phyloP scores from a whole-genome alignment of 1,140 invertebrate species.

The Odontomachus brunneus region DNA sequence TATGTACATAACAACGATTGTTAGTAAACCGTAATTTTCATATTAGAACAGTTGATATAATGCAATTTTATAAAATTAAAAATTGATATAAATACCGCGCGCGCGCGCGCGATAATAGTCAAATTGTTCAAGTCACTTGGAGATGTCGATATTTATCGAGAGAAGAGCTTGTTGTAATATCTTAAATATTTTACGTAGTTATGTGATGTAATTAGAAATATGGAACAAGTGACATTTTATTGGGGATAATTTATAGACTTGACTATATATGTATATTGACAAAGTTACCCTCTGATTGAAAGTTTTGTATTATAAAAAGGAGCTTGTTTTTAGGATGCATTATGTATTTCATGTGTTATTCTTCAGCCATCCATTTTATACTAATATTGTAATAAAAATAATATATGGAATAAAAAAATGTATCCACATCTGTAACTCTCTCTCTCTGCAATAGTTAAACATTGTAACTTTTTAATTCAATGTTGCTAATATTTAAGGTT shows the following conservation, averaged over 20 bases:
- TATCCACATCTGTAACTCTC: slow-evolving; percentile 6
- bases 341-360: slow-evolving; percentile 17
- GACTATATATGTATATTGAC: slow-evolving; percentile 4
- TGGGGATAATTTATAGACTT: slow-evolving; percentile 24
- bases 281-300: slow-evolving; percentile 38
- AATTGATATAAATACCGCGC: slow-evolving; percentile 26
- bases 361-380: slow-evolving; percentile 54
- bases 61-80: slow-evolving; percentile 43
- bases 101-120: background rate
- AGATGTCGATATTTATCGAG: slow-evolving; percentile 30
- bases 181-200: slow-evolving; percentile 40
- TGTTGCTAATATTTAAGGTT: slow-evolving; percentile 33
- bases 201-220: slow-evolving; percentile 36
- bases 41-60: slow-evolving; percentile 14
- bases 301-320: slow-evolving; percentile 39
- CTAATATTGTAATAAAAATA: slow-evolving; percentile 61
- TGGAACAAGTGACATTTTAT: slow-evolving; percentile 29
- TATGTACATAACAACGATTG: slow-evolving; percentile 20
- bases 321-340: slow-evolving; percentile 23
- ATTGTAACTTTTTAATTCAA: slow-evolving; percentile 44
- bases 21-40: slow-evolving; percentile 6
- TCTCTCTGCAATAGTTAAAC: slow-evolving; percentile 7
- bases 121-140: slow-evolving; percentile 28
- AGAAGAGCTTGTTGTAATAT: slow-evolving; percentile 12
- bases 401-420: slow-evolving; percentile 40